A percentile compares a stretch with the other conserved stretches of the same genome.
phyloP scores from a whole-genome alignment of 2,113 vertebrate species.

The Turnix velox region DNA sequence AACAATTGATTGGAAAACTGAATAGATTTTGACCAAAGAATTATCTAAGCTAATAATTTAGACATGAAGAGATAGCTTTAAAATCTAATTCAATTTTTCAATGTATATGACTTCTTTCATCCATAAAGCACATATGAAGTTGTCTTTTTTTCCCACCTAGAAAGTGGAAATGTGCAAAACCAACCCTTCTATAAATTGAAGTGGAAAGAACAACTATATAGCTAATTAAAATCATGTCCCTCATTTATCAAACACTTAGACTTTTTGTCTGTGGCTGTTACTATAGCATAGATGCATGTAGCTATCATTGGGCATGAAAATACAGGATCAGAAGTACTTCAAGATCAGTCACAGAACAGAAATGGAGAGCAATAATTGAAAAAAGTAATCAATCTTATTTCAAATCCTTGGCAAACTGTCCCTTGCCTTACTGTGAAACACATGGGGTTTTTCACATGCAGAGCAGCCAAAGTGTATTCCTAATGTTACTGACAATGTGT shows the following conservation, averaged over 20 bases:
- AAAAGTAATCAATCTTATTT: background rate
- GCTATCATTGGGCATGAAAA: background rate
- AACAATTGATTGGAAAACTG: background rate
- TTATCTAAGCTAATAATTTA: background rate
- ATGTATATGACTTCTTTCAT: background rate
- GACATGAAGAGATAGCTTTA: background rate
- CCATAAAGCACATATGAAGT: background rate
- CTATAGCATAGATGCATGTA: background rate
- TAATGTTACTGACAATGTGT: background rate
- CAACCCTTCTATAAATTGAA: background rate
- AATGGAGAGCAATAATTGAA: background rate
- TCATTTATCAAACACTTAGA: background rate
- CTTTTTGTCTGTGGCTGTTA: background rate
- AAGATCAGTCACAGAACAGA: background rate
- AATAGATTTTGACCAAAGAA: background rate
- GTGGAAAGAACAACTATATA: background rate
- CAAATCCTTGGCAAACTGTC: background rate
- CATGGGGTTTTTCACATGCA: background rate
- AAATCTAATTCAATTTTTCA: background rate
- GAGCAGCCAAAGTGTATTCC: background rate
- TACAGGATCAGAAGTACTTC: background rate
- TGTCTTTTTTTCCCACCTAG: rapidly evolving
- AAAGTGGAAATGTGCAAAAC: background rate
- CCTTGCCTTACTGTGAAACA: background rate
- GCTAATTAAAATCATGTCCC: background rate